Evolutionary conservation across 2,888 invertebrate genomes (phyloP), one percentile per base, ranked within the genome.

Genomic region (Scaptomyza polygonia): DNA sequence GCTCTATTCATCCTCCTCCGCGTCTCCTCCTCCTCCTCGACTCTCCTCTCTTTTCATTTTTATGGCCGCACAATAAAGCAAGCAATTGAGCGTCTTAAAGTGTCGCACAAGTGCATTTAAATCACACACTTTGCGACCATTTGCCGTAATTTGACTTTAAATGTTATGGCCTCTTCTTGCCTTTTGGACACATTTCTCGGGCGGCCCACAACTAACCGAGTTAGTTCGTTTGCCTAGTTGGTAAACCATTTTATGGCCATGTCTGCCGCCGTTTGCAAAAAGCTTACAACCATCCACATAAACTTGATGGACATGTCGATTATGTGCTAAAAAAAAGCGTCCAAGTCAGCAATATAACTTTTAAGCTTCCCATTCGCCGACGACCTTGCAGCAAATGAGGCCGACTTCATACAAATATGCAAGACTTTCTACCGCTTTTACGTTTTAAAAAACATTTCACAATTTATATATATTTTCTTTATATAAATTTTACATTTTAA

Each of bases 51-150:
- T n/a, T 34, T 42, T 3, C n/a, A n/a, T 83, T 88, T 89, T 86
- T 89, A 89, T 86, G 83, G 70, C 76, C 79, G 55, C 88, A 81
- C 83, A 82, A 88, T 85, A 79, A 88, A 89, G 79, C 81, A 78
- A 88, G 79, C 86, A 88, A 89, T 89, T 86, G 83, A 85, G 86
- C 80, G 88, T 83, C 89, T 85, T 89, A 83, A 87, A 86, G 85
- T 88, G 81, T 74, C 86, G 78, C 86, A 77, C 78, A 88, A 90
- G 89, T 85, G 89, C 88, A 85, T 89, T 90, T 89, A 89, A 89
- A 89, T 89, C 86, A 82, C 89, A 90, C 90, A 89, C 90, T 89
- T 89, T 83, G 82, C 83, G 82, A 77, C 89, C 86, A 86, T 89
- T 89, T 79, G 80, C 76, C 73, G 85, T 84, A 82, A 90, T 89